phyloP scores from a whole-genome alignment of 2,888 invertebrate species.

The Zygogramma bicolorata region DNA sequence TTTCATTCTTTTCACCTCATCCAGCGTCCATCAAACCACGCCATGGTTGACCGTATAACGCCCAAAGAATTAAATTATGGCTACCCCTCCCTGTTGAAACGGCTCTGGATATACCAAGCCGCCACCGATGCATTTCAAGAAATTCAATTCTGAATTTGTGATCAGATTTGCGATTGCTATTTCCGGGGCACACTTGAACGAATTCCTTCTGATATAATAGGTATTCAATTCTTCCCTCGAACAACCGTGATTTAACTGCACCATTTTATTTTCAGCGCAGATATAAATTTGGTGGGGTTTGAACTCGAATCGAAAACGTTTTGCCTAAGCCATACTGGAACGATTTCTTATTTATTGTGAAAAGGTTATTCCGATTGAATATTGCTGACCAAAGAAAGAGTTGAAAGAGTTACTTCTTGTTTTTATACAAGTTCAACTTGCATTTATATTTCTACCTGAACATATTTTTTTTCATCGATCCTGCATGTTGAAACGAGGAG shows the following conservation, averaged over 20 bases:
- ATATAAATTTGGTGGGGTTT: background rate
- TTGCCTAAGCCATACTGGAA: background rate
- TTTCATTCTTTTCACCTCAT: too few relatives aligned
- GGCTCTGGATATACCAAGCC: slow-evolving; percentile 37
- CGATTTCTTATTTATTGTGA: background rate
- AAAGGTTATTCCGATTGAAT: background rate
- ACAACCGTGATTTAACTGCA: slow-evolving; percentile 37
- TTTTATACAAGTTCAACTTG: too few relatives aligned
- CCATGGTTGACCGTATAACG: too few relatives aligned
- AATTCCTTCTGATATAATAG: slow-evolving; percentile 39
- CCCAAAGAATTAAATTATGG: too few relatives aligned
- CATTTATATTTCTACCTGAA: too few relatives aligned
- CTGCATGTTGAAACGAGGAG: too few relatives aligned
- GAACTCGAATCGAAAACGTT: slow-evolving; percentile 4
- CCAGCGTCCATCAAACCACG: too few relatives aligned
- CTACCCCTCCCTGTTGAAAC: background rate
- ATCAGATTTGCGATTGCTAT: slow-evolving; percentile 47
- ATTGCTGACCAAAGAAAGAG: background rate
- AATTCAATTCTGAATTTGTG: slow-evolving; percentile 47
- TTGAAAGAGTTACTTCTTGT: too few relatives aligned
- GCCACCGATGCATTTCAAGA: slow-evolving; percentile 42
- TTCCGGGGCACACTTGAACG: slow-evolving; percentile 44
- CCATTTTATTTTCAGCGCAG: slow-evolving; percentile 22
- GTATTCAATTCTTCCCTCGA: slow-evolving; percentile 40
- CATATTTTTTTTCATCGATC: too few relatives aligned